Conservation (phyloP, 2,888 invertebrate species). For the Schizaphis graminum region DNA sequence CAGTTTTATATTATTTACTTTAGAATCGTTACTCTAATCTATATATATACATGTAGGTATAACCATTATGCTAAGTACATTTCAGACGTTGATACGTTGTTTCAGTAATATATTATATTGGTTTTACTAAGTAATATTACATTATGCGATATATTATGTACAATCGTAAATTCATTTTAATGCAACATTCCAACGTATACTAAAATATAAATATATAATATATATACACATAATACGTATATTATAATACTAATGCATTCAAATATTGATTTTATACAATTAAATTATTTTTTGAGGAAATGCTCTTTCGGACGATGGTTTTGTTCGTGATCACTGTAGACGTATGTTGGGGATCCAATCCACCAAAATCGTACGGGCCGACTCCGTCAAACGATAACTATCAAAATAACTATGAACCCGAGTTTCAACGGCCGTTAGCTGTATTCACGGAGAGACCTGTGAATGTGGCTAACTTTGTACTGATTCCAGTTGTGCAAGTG, state of each 20-base stretch:
- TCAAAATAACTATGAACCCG: constrained; percentile 46
- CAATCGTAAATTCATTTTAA: background rate
- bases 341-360: background rate
- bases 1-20: background rate
- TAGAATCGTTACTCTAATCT: background rate
- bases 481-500: constrained; percentile 68
- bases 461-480: constrained; percentile 66
- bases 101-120: background rate
- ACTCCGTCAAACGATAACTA: constrained; percentile 11
- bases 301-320: background rate
- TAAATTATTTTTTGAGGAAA: background rate
- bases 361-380: constrained; percentile 31
- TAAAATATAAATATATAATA: background rate
- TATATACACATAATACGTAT: background rate
- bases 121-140: background rate
- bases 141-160: background rate
- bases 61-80: background rate
- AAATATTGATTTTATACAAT: constrained; percentile 11
- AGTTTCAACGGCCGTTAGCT: constrained; percentile 67
- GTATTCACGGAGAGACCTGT: constrained; percentile 68
- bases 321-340: background rate
- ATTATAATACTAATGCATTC: background rate
- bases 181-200: background rate
- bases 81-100: background rate
- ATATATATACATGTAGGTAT: background rate